A percentile compares a stretch with the other conserved stretches of the same genome.
Evolutionary conservation across 2,113 vertebrate genomes (phyloP).

Genomic region (Rynchops niger): DNA sequence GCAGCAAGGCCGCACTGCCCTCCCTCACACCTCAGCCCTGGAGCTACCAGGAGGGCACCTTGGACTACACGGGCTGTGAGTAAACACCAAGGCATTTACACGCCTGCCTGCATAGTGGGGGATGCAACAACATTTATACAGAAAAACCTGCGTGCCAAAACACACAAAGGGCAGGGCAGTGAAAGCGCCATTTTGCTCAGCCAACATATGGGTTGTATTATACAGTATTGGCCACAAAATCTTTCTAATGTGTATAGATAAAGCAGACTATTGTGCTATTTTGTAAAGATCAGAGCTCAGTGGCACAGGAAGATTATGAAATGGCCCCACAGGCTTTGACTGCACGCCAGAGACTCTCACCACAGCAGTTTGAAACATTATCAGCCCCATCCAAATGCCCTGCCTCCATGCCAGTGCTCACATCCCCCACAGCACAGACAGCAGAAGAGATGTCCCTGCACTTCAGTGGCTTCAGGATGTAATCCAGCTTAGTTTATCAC

Average conservation of each 20-base stretch:
- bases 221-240: neutral
- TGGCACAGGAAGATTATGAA: neutral
- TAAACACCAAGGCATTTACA: rapidly evolving
- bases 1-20: neutral
- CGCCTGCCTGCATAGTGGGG: neutral
- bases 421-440: neutral
- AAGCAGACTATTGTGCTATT: neutral
- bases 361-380: neutral
- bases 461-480: neutral
- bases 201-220: neutral
- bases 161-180: neutral
- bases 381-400: neutral
- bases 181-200: neutral
- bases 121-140: no score
- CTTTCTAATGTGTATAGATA: neutral
- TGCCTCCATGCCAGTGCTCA: neutral
- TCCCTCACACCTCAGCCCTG: rapidly evolving
- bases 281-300: neutral
- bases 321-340: neutral
- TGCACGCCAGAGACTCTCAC: neutral
- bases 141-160: neutral
- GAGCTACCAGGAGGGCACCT: neutral
- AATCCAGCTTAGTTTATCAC: neutral
- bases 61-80: rapidly evolving
- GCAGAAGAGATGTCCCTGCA: neutral